Evolutionary conservation across 2,888 invertebrate genomes (phyloP).

Genomic region (Cephus pygmeus): DNA sequence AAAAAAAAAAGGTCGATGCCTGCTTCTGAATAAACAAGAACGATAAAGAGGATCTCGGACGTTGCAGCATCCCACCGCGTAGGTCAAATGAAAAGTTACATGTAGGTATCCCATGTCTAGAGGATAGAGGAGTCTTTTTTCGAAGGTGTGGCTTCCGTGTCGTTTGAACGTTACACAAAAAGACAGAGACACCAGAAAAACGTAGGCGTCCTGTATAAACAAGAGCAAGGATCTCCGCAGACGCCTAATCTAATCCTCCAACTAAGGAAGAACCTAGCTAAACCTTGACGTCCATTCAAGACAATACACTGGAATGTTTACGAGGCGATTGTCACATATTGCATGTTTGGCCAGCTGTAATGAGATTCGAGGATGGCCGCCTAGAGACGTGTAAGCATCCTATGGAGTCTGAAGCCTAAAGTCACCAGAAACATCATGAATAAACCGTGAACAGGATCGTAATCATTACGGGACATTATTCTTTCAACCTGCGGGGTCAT

Average conservation of each 20-base stretch:
- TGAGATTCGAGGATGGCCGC: slow-evolving; percentile 25
- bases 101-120: slow-evolving; percentile 1
- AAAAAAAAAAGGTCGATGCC: slow-evolving; percentile 23
- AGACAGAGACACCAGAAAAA: background rate
- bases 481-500: background rate
- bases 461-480: background rate
- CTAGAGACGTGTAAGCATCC: background rate
- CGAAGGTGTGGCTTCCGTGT: slow-evolving; percentile 13
- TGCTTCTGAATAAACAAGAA: slow-evolving; percentile 49
- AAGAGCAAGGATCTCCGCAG: background rate
- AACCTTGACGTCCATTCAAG: background rate
- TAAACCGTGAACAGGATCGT: background rate
- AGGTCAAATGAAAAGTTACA: background rate
- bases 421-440: background rate
- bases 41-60: background rate
- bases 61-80: background rate
- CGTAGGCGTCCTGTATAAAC: background rate
- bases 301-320: slow-evolving; percentile 25
- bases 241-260: background rate
- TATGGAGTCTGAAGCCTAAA: background rate
- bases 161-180: background rate
- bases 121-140: background rate
- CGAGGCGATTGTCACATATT: slow-evolving; percentile 33
- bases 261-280: background rate
- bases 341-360: slow-evolving; percentile 35